Evolutionary conservation across 2,797 vertebrate genomes (phyloP), one percentile per base, ranked within the genome.

Genomic region (Macrochelys suwanniensis): DNA sequence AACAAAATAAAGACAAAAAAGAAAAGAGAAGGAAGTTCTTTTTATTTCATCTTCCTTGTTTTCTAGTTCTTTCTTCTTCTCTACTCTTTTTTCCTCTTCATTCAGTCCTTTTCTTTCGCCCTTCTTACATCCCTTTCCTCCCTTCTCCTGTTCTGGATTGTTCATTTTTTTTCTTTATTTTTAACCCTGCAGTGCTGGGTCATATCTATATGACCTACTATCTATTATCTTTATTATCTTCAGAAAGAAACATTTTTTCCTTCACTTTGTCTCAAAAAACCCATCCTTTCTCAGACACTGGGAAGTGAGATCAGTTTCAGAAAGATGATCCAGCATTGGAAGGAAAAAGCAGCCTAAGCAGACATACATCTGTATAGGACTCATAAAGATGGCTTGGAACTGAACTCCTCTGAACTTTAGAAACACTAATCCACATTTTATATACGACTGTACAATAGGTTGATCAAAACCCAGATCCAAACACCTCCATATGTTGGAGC

Each of bases 91-190:
- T 89, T 56, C 54, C 19, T 50, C 15, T 89, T 88, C 9, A 80
- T 80, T n/a, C 54, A 2, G 51, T 86, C 47, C 87, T 79, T 85
- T 61, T 21, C 53, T 54, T 54, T 23, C 19, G 23, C 21, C 53
- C 53, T 54, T 54, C 53, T 54, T 54, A 23, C 21, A 2, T 54
- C 53, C 53, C 53, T 54, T 74, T 51, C 28, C 68, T 11, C 19
- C 1, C 2, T 2, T 49, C 5, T 49, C 74, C n/a, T 2, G 6
- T 51, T 17, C 47, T 42, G 6, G 51, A 0, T 87, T 88, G 2
- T 61, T 5, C 79, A 4, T 56, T 80, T 88, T 74, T 90, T 92
- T 89, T 91, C 47, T 92, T 88, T 88, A 92, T 83, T 85, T 90
- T 11, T 49, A 57, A 0, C 59, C 15, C 49, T 84, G 28, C 21